Percentiles rank a stretch among this genome's conserved stretches.
Evolutionary conservation across 2,797 vertebrate genomes (phyloP).

Genomic region (Manis pentadactyla): DNA sequence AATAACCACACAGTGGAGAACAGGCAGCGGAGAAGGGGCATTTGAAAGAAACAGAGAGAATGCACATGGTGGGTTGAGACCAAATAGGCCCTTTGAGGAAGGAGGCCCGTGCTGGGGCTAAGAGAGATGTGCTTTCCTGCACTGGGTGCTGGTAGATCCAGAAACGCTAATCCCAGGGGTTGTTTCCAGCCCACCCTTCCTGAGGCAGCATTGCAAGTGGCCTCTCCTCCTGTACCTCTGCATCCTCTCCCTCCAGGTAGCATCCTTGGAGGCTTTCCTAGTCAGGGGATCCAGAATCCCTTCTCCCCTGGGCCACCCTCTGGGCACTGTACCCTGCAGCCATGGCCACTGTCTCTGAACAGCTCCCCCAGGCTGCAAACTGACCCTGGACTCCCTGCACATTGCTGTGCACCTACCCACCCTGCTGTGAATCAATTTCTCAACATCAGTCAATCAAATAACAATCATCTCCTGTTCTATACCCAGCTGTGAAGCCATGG

Average conservation of each 20-base stretch:
- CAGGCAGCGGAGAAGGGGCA: neutral
- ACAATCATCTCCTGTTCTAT: neutral
- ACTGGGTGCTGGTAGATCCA: too few relatives aligned
- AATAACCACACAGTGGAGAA: accelerated
- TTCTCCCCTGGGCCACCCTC: neutral
- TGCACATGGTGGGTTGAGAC: neutral
- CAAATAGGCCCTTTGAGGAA: neutral
- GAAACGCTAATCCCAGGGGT: neutral
- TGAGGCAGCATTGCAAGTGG: neutral
- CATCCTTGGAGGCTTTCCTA: too few relatives aligned
- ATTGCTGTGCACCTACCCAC: neutral
- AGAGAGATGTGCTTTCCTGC: neutral
- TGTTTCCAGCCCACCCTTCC: neutral
- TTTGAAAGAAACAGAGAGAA: neutral
- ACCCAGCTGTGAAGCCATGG: neutral
- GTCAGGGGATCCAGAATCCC: neutral
- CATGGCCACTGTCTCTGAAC: too few relatives aligned
- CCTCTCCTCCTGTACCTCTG: neutral
- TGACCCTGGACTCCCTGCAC: neutral
- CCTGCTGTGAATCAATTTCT: neutral
- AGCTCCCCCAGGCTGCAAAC: neutral
- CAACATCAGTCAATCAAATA: neutral
- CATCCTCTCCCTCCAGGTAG: neutral
- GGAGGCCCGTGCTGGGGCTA: too few relatives aligned
- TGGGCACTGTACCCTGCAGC: neutral